These are phyloP conservation scores for Encarsia formosa DNA, from an alignment of 2,888 invertebrate species.

Conservation along the genomic window DNA sequence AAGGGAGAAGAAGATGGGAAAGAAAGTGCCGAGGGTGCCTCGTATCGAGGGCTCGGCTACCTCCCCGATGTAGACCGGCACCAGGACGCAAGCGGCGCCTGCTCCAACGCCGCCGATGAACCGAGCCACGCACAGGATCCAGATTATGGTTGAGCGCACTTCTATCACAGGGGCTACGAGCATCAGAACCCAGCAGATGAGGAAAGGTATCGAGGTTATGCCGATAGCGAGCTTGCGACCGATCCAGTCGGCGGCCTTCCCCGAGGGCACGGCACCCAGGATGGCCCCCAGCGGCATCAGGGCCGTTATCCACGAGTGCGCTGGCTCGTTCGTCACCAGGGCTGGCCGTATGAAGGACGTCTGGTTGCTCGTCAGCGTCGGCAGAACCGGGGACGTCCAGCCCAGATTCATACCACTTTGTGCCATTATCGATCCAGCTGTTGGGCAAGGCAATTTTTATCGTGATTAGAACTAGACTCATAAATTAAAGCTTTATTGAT, in stretches of 20 bases:
- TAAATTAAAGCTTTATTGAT: too few species aligned
- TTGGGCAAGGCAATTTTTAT: too few species aligned
- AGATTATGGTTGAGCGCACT: conserved; percentile 21
- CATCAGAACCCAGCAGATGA: conserved; percentile 51
- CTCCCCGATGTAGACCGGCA: conserved; percentile 56
- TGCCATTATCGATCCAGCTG: conserved; percentile 41
- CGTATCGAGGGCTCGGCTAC: conserved; percentile 53
- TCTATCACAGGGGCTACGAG: conserved; percentile 29
- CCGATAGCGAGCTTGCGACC: conserved; percentile 40
- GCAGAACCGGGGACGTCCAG: conserved; percentile 43
- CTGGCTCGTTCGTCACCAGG: conserved; percentile 25
- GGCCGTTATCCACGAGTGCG: conserved; percentile 41
- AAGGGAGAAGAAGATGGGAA: conserved; percentile 52
- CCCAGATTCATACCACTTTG: conserved; percentile 43
- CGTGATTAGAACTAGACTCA: too few species aligned
- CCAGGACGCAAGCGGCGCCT: conserved; percentile 49
- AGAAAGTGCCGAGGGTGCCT: conserved; percentile 54
- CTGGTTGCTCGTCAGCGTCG: conserved; percentile 31
- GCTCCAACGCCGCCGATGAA: conserved; percentile 53
- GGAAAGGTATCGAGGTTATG: conserved; percentile 38
- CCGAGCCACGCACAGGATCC: conserved; percentile 36
- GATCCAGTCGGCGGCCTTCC: conserved; percentile 41
- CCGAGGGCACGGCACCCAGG: conserved; percentile 40
- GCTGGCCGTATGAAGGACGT: conserved; percentile 33
- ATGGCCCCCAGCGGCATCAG: conserved; percentile 41